Evolutionary conservation across 2,797 vertebrate genomes (phyloP), one percentile per base, ranked within the genome.

Genomic region (Crenichthys baileyi): DNA sequence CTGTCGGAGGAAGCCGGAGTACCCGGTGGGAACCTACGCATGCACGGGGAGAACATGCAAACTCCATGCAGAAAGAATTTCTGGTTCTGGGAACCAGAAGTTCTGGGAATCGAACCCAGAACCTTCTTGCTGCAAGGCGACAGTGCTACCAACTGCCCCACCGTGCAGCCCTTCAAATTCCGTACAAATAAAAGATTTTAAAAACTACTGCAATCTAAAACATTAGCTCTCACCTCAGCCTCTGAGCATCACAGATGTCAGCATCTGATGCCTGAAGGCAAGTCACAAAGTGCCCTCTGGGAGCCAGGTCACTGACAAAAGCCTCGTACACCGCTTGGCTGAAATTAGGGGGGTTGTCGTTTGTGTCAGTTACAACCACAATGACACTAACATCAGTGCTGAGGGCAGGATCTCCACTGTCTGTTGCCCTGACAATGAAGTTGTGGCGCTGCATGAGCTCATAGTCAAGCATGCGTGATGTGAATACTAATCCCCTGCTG

Each of bases 281-380:
- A 1, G 95, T 97, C 86, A 99, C 98, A 92, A 99, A 98, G 90
- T 98, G 97, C 56, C 97, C 98, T n/a, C 85, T 93, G 39, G 95
- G 92, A 13, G 97, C 97, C 55, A 98, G 94, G 90, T 98, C 97
- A 15, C 96, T 97, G 77, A 99, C 95, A 85, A 93, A 97, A 79
- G 97, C 97, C 94, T 97, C 96, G 55, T 98, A 99, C 75, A 97
- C 79, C 12, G 93, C 88, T 51, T 97, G 97, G 86, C 94, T 97
- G 92, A 99, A 99, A 78, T 94, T 89, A 36, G 98, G 98, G 0
- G 97, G 96, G 60, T 98, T 99, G 92, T 99, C 98, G 72, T 99
- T 99, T 71, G 97, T 96, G 92, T 99, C 98, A 0, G 95, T 97
- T 56, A 99, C 88, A 1, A 91, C 90, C 77, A 99, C 95, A 0